Evolutionary conservation across 2,797 vertebrate species (phyloP).

Genomic region (Sebastes alutus): DNA sequence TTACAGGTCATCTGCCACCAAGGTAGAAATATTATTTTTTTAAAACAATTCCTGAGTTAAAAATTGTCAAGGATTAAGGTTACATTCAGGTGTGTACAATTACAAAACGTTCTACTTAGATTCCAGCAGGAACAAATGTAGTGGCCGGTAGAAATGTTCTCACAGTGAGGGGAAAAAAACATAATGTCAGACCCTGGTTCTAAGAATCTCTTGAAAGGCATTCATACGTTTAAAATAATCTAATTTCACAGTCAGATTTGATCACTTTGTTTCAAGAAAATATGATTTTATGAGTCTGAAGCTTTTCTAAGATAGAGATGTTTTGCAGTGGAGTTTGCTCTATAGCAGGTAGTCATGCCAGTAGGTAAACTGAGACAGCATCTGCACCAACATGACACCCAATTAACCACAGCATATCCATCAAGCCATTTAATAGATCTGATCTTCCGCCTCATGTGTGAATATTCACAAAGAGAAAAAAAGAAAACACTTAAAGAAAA

Average conservation of each 20-base stretch:
- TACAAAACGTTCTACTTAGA: no score
- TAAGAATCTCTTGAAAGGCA: background rate
- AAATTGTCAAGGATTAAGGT: background rate
- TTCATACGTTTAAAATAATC: background rate
- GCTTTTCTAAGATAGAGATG: background rate
- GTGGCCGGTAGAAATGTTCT: no score
- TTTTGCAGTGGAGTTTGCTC: background rate
- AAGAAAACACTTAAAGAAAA: background rate
- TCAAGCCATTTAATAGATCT: conserved; percentile 10
- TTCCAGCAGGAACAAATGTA: no score
- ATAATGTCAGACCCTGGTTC: background rate
- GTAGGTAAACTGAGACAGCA: conserved; percentile 24
- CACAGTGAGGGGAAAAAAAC: no score
- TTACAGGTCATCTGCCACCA: background rate
- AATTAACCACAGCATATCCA: conserved; percentile 13
- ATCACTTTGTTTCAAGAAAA: background rate
- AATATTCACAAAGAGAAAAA: background rate
- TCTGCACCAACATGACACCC: conserved; percentile 38
- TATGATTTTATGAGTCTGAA: background rate
- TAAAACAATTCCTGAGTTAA: background rate
- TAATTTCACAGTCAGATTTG: background rate
- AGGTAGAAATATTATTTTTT: background rate
- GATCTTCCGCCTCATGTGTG: background rate
- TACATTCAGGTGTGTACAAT: background rate
- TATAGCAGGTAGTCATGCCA: background rate